These are phyloP conservation scores for Leucania comma DNA, from an alignment of 2,888 invertebrate species.

Conservation along the genomic window DNA sequence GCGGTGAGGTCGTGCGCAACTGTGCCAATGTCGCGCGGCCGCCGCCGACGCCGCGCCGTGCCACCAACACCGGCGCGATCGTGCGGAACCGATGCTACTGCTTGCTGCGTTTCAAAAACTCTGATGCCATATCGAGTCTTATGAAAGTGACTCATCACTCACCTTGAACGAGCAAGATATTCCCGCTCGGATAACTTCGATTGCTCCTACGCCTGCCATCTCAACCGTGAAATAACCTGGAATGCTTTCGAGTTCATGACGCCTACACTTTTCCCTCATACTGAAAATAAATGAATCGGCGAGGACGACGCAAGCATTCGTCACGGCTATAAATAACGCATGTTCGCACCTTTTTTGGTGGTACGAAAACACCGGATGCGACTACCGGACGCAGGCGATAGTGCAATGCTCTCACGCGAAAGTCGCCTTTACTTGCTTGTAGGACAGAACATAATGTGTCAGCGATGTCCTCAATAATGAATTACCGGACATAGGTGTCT, in stretches of 20 bases:
- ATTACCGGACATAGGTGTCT: slow-evolving; percentile 84
- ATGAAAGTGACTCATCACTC: slow-evolving; percentile 64
- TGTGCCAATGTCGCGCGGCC: slow-evolving; percentile 88
- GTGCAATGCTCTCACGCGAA: slow-evolving; percentile 83
- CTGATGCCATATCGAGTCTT: slow-evolving; percentile 44
- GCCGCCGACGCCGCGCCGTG: slow-evolving; percentile 72
- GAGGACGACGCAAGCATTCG: slow-evolving; percentile 82
- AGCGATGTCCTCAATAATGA: slow-evolving; percentile 73
- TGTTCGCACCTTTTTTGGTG: slow-evolving; percentile 90
- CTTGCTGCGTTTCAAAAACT: slow-evolving; percentile 61
- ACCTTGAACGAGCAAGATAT: slow-evolving; percentile 58
- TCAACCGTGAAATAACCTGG: slow-evolving; percentile 67
- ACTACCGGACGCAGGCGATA: slow-evolving; percentile 86
- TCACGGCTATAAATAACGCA: slow-evolving; percentile 87
- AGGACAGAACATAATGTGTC: slow-evolving; percentile 66
- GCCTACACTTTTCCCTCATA: slow-evolving; percentile 79
- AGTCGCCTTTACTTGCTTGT: slow-evolving; percentile 75
- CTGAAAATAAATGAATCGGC: slow-evolving; percentile 84
- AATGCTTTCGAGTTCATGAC: slow-evolving; percentile 74
- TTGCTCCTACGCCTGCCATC: slow-evolving; percentile 36
- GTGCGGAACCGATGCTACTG: slow-evolving; percentile 82
- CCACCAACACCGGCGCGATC: slow-evolving; percentile 76
- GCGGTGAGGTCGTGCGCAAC: slow-evolving; percentile 86
- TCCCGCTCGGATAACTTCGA: slow-evolving; percentile 41
- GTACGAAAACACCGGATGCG: slow-evolving; percentile 88